Evolutionary conservation across 2,888 invertebrate genomes (phyloP).

Genomic region (Dicycla oo): DNA sequence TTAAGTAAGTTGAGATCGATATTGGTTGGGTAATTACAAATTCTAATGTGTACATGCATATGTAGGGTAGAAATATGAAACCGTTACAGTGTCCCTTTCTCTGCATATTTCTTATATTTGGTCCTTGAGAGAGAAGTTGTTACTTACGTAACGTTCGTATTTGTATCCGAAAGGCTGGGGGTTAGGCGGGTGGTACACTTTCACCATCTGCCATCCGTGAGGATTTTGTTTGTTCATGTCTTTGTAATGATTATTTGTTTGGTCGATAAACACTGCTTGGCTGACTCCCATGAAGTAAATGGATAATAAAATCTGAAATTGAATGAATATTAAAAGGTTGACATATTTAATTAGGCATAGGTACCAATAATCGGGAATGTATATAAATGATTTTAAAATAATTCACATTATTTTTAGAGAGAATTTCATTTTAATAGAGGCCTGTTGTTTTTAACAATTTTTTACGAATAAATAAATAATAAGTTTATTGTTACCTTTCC

Average conservation of each 20-base stretch:
- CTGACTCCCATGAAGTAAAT: constrained; percentile 75
- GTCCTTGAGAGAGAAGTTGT: constrained; percentile 55
- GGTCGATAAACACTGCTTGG: constrained; percentile 78
- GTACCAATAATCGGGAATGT: neutral
- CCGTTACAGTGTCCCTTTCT: constrained; percentile 60
- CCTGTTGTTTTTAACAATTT: neutral
- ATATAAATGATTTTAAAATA: neutral
- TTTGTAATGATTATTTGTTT: constrained; percentile 65
- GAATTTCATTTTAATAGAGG: neutral
- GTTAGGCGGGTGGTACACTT: constrained; percentile 79
- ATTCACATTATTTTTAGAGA: neutral
- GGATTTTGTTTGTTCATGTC: constrained; percentile 55
- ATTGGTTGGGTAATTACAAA: constrained; percentile 59
- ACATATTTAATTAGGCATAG: neutral
- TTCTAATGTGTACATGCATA: constrained; percentile 56
- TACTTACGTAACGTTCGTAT: constrained; percentile 82
- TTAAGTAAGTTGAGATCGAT: constrained; percentile 46
- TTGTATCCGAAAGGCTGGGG: constrained; percentile 73
- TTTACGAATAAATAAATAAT: constrained; percentile 1
- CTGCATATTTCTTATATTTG: constrained; percentile 40
- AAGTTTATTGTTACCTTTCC: constrained; percentile 73
- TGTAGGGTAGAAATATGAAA: constrained; percentile 51
- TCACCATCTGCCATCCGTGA: constrained; percentile 80
- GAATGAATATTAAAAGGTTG: constrained; percentile 1
- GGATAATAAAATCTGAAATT: constrained; percentile 78